Conservation (phyloP, 2,888 invertebrate genomes). For the Eupithecia exiguata region DNA sequence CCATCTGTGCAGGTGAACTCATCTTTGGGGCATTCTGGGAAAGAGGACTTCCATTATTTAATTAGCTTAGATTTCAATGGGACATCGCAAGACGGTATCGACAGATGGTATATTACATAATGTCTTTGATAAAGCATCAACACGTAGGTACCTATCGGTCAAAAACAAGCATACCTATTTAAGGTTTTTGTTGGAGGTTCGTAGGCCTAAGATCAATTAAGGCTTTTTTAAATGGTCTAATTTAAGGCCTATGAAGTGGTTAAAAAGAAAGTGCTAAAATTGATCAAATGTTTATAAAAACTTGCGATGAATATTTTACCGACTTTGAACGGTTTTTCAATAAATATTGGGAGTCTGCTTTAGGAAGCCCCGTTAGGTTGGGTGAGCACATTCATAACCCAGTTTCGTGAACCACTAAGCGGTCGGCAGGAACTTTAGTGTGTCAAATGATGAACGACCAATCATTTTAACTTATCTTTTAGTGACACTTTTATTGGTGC, state of each 20-base stretch:
- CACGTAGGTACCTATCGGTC: too few relatives aligned
- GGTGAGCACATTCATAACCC: slow-evolving; percentile 67
- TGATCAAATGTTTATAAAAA: not conserved
- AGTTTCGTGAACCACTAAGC: slow-evolving; percentile 62
- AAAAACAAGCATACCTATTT: too few relatives aligned
- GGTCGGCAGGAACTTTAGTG: slow-evolving; percentile 55
- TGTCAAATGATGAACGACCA: slow-evolving; percentile 42
- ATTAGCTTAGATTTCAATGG: not conserved
- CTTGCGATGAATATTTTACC: not conserved
- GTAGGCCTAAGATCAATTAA: too few relatives aligned
- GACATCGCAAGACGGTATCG: not conserved
- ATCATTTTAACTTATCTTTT: not conserved
- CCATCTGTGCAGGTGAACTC: slow-evolving; percentile 86
- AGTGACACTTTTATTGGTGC: not conserved
- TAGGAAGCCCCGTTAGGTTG: slow-evolving; percentile 67
- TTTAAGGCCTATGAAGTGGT: too few relatives aligned
- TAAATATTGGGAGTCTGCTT: slow-evolving; percentile 52
- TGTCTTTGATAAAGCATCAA: too few relatives aligned
- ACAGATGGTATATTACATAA: not conserved
- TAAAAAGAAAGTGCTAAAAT: not conserved
- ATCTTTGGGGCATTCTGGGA: slow-evolving; percentile 74
- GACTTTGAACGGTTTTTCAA: slow-evolving; percentile 44
- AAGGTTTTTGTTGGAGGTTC: not conserved
- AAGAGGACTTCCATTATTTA: not conserved
- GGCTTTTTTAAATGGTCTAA: too few relatives aligned